Conservation (phyloP, 2,797 vertebrate genomes). For the Bradypodion ventrale region DNA sequence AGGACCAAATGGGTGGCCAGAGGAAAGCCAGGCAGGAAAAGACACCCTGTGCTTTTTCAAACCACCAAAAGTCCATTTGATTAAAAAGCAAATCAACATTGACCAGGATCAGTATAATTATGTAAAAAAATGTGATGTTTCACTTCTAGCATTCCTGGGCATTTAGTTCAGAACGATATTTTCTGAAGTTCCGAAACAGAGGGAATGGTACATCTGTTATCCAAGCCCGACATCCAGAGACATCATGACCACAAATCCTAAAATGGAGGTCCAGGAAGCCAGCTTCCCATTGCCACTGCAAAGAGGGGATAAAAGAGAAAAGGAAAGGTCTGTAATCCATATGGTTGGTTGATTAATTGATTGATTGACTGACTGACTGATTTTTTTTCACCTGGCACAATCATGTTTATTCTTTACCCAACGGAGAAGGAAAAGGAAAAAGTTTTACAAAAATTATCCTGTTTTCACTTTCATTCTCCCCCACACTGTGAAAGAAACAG, state of each 20-base stretch:
- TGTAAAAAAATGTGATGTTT: neutral
- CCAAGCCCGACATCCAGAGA: slow-evolving; percentile 95
- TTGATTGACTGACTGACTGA: too few species aligned
- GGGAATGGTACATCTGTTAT: slow-evolving; percentile 55
- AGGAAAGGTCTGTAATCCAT: neutral
- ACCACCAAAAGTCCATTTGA: slow-evolving; percentile 46
- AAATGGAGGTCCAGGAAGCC: slow-evolving; percentile 91
- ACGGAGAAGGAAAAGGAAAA: neutral
- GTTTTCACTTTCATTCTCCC: neutral
- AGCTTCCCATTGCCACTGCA: slow-evolving; percentile 91
- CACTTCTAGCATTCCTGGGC: neutral
- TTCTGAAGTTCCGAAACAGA: neutral
- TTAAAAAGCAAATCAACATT: slow-evolving; percentile 56
- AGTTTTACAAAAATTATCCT: neutral
- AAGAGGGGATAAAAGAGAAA: slow-evolving; percentile 25
- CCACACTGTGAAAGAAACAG: neutral
- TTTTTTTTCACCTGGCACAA: neutral
- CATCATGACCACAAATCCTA: slow-evolving; percentile 98
- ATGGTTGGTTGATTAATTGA: too few species aligned
- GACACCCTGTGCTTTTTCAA: slow-evolving; percentile 45
- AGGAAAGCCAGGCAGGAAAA: slow-evolving; percentile 21
- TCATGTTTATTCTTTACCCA: neutral
- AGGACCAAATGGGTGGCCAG: slow-evolving; percentile 19
- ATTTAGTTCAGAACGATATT: slow-evolving; percentile 4
- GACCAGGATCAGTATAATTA: slow-evolving; percentile 44